phyloP scores from a whole-genome alignment of 2,113 vertebrate species.

The Xiphorhynchus elegans region DNA sequence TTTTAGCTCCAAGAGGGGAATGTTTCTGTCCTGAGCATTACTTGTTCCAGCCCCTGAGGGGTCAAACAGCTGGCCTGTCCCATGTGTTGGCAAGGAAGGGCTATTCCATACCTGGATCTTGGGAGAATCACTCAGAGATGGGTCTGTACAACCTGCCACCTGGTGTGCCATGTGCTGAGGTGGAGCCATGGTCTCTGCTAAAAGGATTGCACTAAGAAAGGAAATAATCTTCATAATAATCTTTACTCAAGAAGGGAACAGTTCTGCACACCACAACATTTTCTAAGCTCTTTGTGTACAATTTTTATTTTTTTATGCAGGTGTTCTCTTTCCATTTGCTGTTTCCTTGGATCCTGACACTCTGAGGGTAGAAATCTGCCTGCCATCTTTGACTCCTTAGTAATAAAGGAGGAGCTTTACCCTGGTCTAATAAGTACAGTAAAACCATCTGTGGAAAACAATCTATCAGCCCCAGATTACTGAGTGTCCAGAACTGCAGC shows the following conservation, averaged over 20 bases:
- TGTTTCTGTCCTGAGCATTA: not conserved
- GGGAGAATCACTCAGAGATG: not conserved
- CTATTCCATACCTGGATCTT: not conserved
- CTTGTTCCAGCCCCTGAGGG: not conserved
- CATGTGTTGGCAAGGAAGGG: not conserved
- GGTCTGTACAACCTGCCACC: not conserved
- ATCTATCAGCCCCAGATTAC: not conserved
- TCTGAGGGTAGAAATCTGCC: not conserved
- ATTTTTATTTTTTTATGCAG: not conserved
- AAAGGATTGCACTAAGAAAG: not conserved
- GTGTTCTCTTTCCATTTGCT: not conserved
- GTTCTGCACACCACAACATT: not conserved
- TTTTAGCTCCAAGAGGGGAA: not conserved
- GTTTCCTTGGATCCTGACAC: not conserved
- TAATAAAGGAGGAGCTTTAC: not conserved
- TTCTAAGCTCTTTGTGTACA: not conserved
- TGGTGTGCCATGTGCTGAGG: accelerated
- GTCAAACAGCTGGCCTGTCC: not conserved
- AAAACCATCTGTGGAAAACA: not conserved
- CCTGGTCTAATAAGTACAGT: not conserved
- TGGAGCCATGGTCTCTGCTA: not conserved
- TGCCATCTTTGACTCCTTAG: not conserved
- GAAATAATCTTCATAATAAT: not conserved
- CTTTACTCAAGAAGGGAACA: too few relatives aligned
- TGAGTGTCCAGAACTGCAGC: not conserved